A percentile compares a stretch with the other conserved stretches of the same genome.
Conservation (phyloP, 2,888 invertebrate species). For the Plagodis dolabraria region DNA sequence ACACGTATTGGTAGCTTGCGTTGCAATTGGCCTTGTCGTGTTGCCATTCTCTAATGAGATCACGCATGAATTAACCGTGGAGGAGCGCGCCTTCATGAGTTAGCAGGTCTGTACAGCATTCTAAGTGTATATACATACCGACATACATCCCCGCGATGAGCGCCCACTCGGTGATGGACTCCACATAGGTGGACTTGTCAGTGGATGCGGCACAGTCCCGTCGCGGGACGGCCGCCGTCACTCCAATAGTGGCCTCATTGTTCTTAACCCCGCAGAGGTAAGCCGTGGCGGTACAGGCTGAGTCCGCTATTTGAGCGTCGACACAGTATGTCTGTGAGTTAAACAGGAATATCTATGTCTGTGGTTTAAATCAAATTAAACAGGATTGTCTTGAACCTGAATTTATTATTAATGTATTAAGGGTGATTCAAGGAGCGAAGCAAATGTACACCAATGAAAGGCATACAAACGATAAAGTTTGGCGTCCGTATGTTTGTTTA, state of each 20-base stretch:
- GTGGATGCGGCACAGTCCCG: slow-evolving; percentile 84
- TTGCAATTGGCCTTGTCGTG: slow-evolving; percentile 65
- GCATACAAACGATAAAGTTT: too few relatives aligned
- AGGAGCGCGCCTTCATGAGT: too few relatives aligned
- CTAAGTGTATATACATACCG: slow-evolving; percentile 41
- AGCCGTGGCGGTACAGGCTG: slow-evolving; percentile 89
- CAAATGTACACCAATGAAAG: too few relatives aligned
- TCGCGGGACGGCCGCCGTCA: slow-evolving; percentile 86
- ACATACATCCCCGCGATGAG: slow-evolving; percentile 74
- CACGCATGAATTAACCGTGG: too few relatives aligned
- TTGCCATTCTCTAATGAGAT: slow-evolving; percentile 89
- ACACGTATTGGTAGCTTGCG: slow-evolving; percentile 78
- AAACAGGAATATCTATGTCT: too few relatives aligned
- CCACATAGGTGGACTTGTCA: slow-evolving; percentile 78
- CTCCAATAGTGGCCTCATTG: slow-evolving; percentile 87
- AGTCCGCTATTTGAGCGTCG: slow-evolving; percentile 88
- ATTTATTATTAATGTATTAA: too few relatives aligned
- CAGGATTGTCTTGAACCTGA: too few relatives aligned
- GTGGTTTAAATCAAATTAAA: too few relatives aligned
- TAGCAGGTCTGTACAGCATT: too few relatives aligned
- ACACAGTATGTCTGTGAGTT: slow-evolving; percentile 82
- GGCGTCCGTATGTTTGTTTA: too few relatives aligned
- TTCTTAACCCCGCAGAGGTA: slow-evolving; percentile 88
- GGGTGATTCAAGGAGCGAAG: too few relatives aligned
- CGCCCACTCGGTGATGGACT: slow-evolving; percentile 88